A percentile compares a stretch with the other conserved stretches of the same genome.
These are phyloP conservation scores for Oreotrochilus melanogaster DNA, from an alignment of 2,113 vertebrate genomes.

Conservation along the genomic window DNA sequence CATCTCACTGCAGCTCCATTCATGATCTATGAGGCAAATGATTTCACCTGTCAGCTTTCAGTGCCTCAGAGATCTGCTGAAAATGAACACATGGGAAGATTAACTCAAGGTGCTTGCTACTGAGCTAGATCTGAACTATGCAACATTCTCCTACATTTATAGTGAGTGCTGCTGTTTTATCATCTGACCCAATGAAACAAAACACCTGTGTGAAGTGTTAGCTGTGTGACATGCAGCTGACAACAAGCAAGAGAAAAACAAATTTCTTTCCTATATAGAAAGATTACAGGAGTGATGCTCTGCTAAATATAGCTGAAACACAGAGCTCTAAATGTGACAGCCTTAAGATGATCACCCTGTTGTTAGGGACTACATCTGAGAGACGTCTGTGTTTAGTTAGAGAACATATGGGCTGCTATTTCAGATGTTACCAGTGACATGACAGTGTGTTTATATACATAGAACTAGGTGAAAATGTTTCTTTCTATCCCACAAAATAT, in stretches of 20 bases:
- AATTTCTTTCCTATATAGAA: background rate
- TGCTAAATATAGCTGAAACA: conserved; percentile 43
- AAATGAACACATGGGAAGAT: conserved; percentile 30
- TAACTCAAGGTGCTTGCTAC: background rate
- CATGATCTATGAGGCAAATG: conserved; percentile 59
- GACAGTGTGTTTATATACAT: background rate
- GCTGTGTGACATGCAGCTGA: background rate
- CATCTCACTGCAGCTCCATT: conserved; percentile 37
- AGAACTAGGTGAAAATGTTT: background rate
- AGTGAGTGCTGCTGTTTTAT: background rate
- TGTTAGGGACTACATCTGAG: background rate
- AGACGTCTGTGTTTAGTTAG: background rate
- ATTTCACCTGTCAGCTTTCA: conserved; percentile 57
- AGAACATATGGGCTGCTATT: background rate
- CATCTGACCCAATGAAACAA: conserved; percentile 1
- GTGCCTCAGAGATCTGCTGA: background rate
- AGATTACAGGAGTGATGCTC: background rate
- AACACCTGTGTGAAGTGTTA: background rate
- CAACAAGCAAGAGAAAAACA: conserved; percentile 4
- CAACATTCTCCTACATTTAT: background rate
- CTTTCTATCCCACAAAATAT: background rate
- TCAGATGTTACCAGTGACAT: background rate
- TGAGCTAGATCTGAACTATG: background rate
- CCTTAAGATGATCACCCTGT: background rate
- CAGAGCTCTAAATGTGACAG: background rate